Percentiles rank a stretch among this genome's conserved stretches.
Conservation (phyloP, 2,888 invertebrate genomes). For the Athalia circularis region DNA sequence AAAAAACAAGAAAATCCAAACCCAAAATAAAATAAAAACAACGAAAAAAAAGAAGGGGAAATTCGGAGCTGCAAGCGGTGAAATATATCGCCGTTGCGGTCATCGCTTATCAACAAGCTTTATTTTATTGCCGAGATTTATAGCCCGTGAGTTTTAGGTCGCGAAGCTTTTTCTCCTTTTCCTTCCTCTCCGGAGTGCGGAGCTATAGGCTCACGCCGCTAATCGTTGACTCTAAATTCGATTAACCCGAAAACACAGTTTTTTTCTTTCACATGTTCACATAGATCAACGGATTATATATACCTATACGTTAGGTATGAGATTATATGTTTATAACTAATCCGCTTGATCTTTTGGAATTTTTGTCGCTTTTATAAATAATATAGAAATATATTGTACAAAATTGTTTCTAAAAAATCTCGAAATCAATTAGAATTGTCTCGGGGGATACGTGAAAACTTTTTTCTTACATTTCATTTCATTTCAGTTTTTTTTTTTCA, state of each 20-base stretch:
- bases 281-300: conserved; percentile 26
- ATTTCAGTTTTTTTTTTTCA: not conserved
- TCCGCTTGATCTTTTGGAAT: too few species aligned
- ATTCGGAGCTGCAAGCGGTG: not conserved
- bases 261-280: conserved; percentile 1
- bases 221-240: conserved; percentile 39
- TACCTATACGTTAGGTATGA: not conserved
- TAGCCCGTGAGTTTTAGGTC: not conserved
- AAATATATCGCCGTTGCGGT: conserved; percentile 42
- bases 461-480: too few species aligned
- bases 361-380: too few species aligned
- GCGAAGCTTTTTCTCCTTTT: not conserved
- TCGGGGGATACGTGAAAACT: too few species aligned
- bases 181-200: not conserved
- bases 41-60: not conserved
- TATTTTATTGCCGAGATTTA: conserved; percentile 42
- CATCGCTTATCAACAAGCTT: conserved; percentile 44
- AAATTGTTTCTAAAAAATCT: too few species aligned
- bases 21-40: not conserved
- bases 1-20: not conserved
- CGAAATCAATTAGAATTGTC: too few species aligned
- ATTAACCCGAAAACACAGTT: conserved; percentile 35
- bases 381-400: too few species aligned
- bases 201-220: conserved; percentile 12
- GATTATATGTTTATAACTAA: not conserved